A percentile compares a stretch with the other conserved stretches of the same genome.
phyloP scores from a whole-genome alignment of 2,888 invertebrate genomes.

The Phyllotreta striolata region DNA sequence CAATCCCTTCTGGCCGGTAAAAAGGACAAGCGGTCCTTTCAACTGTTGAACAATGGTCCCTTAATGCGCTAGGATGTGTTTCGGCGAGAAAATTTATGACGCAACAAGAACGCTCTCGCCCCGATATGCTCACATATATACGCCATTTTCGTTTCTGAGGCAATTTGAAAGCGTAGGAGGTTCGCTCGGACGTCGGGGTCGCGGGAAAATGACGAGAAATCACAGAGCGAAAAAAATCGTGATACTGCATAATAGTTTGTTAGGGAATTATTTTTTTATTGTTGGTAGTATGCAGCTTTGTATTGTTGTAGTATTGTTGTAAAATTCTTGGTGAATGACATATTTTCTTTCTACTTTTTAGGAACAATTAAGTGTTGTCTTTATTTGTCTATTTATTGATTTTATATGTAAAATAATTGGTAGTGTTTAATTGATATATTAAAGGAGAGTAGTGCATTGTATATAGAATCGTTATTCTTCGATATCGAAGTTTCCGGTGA shows the following conservation, averaged over 20 bases:
- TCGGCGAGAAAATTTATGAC: constrained; percentile 26
- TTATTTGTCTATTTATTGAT: too few species aligned
- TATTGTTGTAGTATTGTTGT: too few species aligned
- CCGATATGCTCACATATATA: constrained; percentile 13
- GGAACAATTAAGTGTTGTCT: too few species aligned
- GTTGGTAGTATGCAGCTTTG: too few species aligned
- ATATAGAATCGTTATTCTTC: not conserved
- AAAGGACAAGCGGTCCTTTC: constrained; percentile 23
- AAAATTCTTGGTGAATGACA: too few species aligned
- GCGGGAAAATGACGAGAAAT: constrained; percentile 5
- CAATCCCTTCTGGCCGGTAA: constrained; percentile 7
- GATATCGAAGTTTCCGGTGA: not conserved
- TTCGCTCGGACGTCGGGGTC: constrained; percentile 33
- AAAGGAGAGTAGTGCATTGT: too few species aligned
- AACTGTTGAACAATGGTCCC: constrained; percentile 31
- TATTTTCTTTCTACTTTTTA: too few species aligned
- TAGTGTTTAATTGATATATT: too few species aligned
- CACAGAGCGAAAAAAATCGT: too few species aligned
- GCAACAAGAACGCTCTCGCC: constrained; percentile 27
- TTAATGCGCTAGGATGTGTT: constrained; percentile 30
- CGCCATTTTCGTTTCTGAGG: constrained; percentile 28
- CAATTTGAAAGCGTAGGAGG: constrained; percentile 40
- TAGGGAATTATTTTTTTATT: too few species aligned
- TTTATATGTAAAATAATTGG: too few species aligned
- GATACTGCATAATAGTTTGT: too few species aligned